These are phyloP conservation scores for Ormyrus rosae DNA, from an alignment of 2,888 invertebrate species.

Conservation along the genomic window DNA sequence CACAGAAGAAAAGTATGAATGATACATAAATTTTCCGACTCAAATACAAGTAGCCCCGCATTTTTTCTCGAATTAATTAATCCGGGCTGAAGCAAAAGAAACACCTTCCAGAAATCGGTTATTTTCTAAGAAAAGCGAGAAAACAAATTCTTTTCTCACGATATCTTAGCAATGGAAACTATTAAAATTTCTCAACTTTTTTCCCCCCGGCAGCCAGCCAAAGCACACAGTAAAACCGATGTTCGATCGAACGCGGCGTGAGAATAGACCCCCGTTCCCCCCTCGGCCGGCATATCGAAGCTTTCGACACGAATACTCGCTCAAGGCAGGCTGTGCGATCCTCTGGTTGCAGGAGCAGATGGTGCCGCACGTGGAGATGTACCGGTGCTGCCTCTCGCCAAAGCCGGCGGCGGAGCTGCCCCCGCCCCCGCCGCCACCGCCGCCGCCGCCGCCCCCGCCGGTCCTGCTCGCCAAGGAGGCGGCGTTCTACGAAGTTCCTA, in stretches of 20 bases:
- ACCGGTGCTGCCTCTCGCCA: constrained; percentile 16
- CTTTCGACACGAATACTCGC: no score
- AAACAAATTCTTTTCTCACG: constrained; percentile 36
- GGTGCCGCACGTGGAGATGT: neutral
- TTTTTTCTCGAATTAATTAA: no score
- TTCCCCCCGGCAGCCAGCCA: neutral
- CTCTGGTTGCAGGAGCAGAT: constrained; percentile 16
- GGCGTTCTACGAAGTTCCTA: constrained; percentile 33
- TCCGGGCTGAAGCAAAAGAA: no score
- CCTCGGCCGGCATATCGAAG: no score
- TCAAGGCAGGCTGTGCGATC: no score
- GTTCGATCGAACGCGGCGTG: neutral
- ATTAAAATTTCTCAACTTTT: constrained; percentile 27
- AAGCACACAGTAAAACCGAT: neutral
- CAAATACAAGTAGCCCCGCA: no score
- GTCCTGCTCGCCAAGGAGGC: neutral
- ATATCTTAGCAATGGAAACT: constrained; percentile 19
- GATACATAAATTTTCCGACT: no score
- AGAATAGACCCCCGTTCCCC: neutral
- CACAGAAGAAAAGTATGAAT: no score
- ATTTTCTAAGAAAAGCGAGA: constrained; percentile 4
- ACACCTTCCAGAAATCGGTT: no score
- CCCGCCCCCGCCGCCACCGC: neutral
- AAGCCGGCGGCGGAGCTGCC: constrained; percentile 12
- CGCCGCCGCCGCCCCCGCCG: neutral